Evolutionary conservation across 2,113 vertebrate genomes (phyloP).

Genomic region (Atherinomorus stipes): DNA sequence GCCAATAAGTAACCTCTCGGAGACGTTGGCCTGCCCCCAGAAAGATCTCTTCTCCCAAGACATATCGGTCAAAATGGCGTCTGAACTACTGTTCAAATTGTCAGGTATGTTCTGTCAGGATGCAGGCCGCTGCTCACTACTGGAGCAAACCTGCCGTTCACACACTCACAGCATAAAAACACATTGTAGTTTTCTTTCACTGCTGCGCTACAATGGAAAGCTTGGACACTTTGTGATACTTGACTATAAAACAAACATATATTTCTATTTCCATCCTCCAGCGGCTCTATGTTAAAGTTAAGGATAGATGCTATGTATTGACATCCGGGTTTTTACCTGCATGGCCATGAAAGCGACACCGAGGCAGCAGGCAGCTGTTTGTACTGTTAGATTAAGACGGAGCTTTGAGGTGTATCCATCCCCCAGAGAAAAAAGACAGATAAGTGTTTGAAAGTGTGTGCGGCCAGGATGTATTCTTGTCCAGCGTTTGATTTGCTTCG

Average conservation of each 20-base stretch:
- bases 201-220: constrained; percentile 31
- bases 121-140: background rate
- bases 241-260: constrained; percentile 62
- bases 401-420: constrained; percentile 57
- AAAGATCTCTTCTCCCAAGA: constrained; percentile 98
- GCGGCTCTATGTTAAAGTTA: constrained; percentile 55
- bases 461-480: background rate
- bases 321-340: constrained; percentile 60
- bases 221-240: constrained; percentile 53
- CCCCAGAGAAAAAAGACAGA: constrained; percentile 43
- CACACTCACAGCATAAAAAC: constrained; percentile 12
- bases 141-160: background rate
- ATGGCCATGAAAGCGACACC: constrained; percentile 67
- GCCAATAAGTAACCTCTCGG: constrained; percentile 87
- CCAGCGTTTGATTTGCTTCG: constrained; percentile 45
- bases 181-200: constrained; percentile 5
- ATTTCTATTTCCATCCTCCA: constrained; percentile 65
- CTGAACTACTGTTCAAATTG: constrained; percentile 96
- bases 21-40: constrained; percentile 89
- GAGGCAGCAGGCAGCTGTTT: constrained; percentile 70
- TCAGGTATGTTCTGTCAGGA: constrained; percentile 86
- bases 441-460: constrained; percentile 4
- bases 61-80: constrained; percentile 99
- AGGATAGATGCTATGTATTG: constrained; percentile 44
- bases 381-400: constrained; percentile 69